Base-by-base conservation (phyloP, 2,888 invertebrate genomes). In the Diabrotica balteata region DNA sequence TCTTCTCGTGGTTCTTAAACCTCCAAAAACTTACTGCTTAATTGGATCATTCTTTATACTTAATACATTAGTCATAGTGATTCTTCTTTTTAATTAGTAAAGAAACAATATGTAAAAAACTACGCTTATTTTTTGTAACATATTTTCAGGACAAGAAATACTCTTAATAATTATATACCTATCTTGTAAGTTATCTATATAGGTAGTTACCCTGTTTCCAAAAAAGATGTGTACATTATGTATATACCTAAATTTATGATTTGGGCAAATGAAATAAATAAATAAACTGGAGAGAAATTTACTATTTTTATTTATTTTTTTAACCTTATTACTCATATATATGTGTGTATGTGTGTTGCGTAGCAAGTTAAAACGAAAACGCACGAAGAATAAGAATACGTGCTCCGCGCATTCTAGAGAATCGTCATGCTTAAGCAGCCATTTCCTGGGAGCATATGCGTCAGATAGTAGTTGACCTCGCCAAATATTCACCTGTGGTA, bases 221-320 rank as follows among this genome's bases (percentile, higher is more conserved):
- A 72, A 70, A 75, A 73, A 45, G 43, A 61, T 72, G 51, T 76
- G 75, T 76, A 77, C 68, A 76, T 76, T 75, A 72, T 78, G 77
- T 78, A 78, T 66, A 78, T 77, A 78, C 74, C 75, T 72, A 78
- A 77, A 78, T 76, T 77, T 77, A 75, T 76, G 75, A 76, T 78
- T 77, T 76, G 78, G 78, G 77, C 78, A 74, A 76, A 76, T 76
- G 75, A 63, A 67, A 63, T 65, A 59, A 78, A 63, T 65, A 59
- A 78, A 77, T 78, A 78, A 73, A 72, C 70, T 68, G 71, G 51
- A 64, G 32, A 64, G 72, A 76, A 70, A 5, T 32, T 4, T 32
- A 32, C 32, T 32, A 4, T 52, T 51, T 65, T 67, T 52, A 46
- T 54, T 43, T n/a, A n/a, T 10, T 43, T 8, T 42, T 43, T 11